phyloP scores from a whole-genome alignment of 1,140 invertebrate genomes.

The Linepithema humile region DNA sequence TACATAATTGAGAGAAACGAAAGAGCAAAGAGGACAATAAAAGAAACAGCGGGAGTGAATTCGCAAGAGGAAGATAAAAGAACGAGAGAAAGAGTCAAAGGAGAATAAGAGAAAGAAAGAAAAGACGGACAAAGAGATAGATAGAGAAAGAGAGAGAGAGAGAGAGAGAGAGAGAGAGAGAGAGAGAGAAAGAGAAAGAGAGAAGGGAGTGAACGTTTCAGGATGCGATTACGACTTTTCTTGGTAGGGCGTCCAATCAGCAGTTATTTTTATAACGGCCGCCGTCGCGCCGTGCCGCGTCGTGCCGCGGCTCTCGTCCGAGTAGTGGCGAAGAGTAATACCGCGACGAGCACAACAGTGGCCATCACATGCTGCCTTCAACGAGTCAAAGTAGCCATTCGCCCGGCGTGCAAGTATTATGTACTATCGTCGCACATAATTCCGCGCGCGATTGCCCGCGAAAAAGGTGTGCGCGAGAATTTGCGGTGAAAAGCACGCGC shows the following conservation, averaged over 20 bases:
- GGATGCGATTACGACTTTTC: conserved; percentile 85
- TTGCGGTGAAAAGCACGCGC: conserved; percentile 3
- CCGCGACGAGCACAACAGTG: conserved; percentile 67
- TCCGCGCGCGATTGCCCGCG: conserved; percentile 17
- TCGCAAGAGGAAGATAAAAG: conserved; percentile 6
- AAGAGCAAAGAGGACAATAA: background rate
- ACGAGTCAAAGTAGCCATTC: conserved; percentile 75
- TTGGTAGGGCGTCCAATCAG: conserved; percentile 84
- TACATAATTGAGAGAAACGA: background rate
- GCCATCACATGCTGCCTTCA: conserved; percentile 72
- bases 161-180: conserved; percentile 31
- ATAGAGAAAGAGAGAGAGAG: conserved; percentile 43
- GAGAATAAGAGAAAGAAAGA: conserved; percentile 42
- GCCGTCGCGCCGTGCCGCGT: conserved; percentile 69
- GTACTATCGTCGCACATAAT: conserved; percentile 60
- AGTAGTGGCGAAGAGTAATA: conserved; percentile 49
- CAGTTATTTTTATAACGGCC: conserved; percentile 85
- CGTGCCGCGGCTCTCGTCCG: conserved; percentile 46
- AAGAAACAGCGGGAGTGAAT: conserved; percentile 29
- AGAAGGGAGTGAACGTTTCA: conserved; percentile 76
- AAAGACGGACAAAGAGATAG: conserved; percentile 34
- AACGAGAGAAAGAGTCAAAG: background rate
- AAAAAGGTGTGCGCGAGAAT: conserved; percentile 4
- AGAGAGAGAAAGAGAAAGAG: conserved; percentile 53
- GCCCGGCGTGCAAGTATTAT: conserved; percentile 58